Percentiles rank a stretch among this genome's conserved stretches.
Evolutionary conservation across 1,140 invertebrate genomes (phyloP).

Genomic region (Monochamus saltuarius): DNA sequence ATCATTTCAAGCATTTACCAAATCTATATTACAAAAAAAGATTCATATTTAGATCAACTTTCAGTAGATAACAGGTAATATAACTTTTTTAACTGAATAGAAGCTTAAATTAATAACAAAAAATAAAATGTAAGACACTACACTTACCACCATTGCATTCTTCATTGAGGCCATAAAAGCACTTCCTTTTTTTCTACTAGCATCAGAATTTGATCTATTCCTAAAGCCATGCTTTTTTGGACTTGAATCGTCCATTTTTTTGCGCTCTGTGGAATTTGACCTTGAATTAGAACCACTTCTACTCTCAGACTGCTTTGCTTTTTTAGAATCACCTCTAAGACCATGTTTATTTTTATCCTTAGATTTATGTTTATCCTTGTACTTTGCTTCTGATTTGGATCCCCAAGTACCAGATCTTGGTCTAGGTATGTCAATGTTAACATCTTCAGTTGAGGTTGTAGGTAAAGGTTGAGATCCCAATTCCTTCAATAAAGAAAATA

Average conservation of each 20-base stretch:
- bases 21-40: too few relatives aligned
- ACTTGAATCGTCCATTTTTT: constrained; percentile 60
- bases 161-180: constrained; percentile 78
- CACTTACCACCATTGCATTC: constrained; percentile 71
- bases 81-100: too few relatives aligned
- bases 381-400: constrained; percentile 56
- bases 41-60: too few relatives aligned
- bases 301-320: constrained; percentile 45
- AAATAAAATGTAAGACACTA: too few relatives aligned
- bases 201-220: constrained; percentile 78
- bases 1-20: too few relatives aligned
- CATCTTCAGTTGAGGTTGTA: constrained; percentile 52
- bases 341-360: constrained; percentile 33
- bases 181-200: constrained; percentile 63
- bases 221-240: constrained; percentile 81
- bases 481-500: constrained; percentile 53
- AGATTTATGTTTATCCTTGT: constrained; percentile 45
- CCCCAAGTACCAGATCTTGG: constrained; percentile 63
- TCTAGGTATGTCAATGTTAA: constrained; percentile 40
- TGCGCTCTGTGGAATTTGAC: constrained; percentile 63
- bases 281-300: constrained; percentile 57
- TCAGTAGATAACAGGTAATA: too few relatives aligned
- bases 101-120: too few relatives aligned
- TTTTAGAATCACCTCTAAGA: constrained; percentile 28
- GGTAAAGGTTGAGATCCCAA: constrained; percentile 66